Evolutionary conservation across 2,113 vertebrate genomes (phyloP).

Genomic region (Pseudopodoces humilis): DNA sequence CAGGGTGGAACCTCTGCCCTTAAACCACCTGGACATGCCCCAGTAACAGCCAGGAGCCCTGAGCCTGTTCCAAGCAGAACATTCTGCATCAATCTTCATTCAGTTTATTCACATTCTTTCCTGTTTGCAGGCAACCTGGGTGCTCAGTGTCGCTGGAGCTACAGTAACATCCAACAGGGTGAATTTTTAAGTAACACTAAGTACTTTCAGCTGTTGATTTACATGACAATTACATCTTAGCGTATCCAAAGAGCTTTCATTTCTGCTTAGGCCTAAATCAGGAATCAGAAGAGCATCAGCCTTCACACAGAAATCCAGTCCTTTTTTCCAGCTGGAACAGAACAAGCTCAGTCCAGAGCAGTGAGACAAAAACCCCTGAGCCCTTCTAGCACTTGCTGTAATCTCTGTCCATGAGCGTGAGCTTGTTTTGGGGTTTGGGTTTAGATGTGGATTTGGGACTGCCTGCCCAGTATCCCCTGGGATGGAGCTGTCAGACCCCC

Average conservation of each 20-base stretch:
- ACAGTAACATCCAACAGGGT: neutral
- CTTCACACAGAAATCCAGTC: neutral
- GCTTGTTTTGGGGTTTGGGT: neutral
- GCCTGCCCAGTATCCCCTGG: accelerated
- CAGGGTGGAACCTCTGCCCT: neutral
- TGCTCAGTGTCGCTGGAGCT: neutral
- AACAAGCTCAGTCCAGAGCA: neutral
- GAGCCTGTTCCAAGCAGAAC: neutral
- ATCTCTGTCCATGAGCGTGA: accelerated
- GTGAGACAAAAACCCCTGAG: neutral
- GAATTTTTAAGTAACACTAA: neutral
- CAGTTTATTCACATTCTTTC: neutral
- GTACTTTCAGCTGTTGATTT: neutral
- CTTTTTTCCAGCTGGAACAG: neutral
- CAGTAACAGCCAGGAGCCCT: accelerated
- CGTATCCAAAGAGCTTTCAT: neutral
- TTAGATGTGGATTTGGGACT: accelerated
- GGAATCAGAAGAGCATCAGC: neutral
- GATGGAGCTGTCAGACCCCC: accelerated
- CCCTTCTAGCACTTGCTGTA: neutral
- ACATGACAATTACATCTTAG: neutral
- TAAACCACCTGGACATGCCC: too few relatives aligned
- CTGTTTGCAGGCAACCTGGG: neutral
- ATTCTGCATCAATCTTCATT: neutral
- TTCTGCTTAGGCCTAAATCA: neutral